Conservation (phyloP, 1,140 invertebrate species). For the Cephus cinctus region DNA sequence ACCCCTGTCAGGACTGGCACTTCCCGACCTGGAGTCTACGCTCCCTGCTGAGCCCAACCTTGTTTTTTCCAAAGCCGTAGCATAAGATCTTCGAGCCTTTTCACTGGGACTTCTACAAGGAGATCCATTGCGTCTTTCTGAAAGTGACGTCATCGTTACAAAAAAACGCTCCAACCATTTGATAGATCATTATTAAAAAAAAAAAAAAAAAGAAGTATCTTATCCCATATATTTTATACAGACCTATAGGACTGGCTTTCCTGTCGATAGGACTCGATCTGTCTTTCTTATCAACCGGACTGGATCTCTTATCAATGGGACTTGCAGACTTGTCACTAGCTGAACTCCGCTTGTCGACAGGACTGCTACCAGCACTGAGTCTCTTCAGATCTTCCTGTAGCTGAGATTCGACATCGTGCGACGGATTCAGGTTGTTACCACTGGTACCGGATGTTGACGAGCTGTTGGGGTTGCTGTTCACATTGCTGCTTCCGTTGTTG, state of each 20-base stretch:
- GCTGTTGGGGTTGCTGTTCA: conserved; percentile 21
- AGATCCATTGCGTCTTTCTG: conserved; percentile 44
- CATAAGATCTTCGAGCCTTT: conserved; percentile 41
- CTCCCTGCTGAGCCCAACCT: conserved; percentile 48
- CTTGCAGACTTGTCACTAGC: conserved; percentile 51
- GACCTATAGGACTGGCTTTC: conserved; percentile 46
- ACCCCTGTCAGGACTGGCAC: conserved; percentile 48
- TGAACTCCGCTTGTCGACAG: conserved; percentile 50
- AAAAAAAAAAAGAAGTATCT: not conserved
- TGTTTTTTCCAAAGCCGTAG: conserved; percentile 46
- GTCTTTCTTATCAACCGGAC: conserved; percentile 47
- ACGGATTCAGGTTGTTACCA: conserved; percentile 19
- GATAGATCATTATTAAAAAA: not conserved
- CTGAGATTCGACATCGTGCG: conserved; percentile 33
- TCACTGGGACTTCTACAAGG: conserved; percentile 47
- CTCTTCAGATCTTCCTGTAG: conserved; percentile 42
- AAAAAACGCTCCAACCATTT: not conserved
- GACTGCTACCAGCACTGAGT: conserved; percentile 46
- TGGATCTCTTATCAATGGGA: conserved; percentile 45
- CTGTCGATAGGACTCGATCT: conserved; percentile 42
- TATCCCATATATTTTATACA: not conserved
- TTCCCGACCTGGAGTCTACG: conserved; percentile 48
- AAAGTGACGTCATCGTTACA: too few relatives aligned
- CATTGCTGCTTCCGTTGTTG: conserved; percentile 33
- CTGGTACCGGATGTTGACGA: conserved; percentile 23